Evolutionary conservation across 2,113 vertebrate genomes (phyloP).

Genomic region (Phylloscopus whistleri): DNA sequence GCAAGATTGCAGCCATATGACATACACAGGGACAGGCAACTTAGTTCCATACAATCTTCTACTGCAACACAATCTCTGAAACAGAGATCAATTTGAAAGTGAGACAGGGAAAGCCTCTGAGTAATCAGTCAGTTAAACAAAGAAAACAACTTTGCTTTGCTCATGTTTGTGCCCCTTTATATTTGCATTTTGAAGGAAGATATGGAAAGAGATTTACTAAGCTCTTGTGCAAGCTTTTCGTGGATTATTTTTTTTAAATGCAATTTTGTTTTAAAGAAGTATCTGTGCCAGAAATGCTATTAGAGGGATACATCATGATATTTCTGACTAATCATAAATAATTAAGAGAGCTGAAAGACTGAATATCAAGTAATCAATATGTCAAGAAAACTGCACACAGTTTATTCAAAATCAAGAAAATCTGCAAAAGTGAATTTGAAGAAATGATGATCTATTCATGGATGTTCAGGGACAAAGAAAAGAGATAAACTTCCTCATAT

Average conservation of each 20-base stretch:
- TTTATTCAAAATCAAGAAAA: slow-evolving; percentile 15
- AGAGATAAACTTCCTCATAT: slow-evolving; percentile 43
- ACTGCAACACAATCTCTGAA: neutral
- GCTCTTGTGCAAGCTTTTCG: neutral
- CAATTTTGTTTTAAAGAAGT: neutral
- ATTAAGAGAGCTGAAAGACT: slow-evolving; percentile 12
- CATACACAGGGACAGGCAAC: neutral
- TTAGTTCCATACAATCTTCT: neutral
- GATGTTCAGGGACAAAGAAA: slow-evolving; percentile 37
- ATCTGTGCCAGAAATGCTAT: neutral
- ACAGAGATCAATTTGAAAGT: neutral
- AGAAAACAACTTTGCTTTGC: neutral
- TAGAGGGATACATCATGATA: neutral
- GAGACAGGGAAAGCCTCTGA: neutral
- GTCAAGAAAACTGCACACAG: neutral
- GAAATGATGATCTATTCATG: slow-evolving; percentile 38
- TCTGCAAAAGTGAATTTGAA: slow-evolving; percentile 40
- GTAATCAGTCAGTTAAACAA: neutral
- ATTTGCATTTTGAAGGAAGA: neutral
- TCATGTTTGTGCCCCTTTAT: neutral
- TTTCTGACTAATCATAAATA: slow-evolving; percentile 7
- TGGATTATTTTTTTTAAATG: neutral
- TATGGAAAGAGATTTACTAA: neutral
- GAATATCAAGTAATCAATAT: neutral
- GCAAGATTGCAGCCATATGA: neutral